These are phyloP conservation scores for Spongilla lacustris DNA, from an alignment of 37 sponge, comb jelly and placozoan species.

Conservation along the genomic window DNA sequence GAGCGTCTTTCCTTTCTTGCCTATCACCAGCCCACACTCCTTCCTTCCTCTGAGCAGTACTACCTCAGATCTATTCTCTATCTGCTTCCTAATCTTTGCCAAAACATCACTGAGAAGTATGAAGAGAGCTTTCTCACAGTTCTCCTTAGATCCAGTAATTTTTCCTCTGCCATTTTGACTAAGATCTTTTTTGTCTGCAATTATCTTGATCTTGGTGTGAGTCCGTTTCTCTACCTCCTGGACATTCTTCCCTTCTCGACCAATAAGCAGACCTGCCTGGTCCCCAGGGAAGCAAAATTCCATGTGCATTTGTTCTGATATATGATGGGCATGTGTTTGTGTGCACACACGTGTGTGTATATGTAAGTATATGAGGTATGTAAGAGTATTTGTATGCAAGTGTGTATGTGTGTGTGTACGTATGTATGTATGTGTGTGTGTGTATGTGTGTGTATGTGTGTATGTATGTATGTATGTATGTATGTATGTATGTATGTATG, in stretches of 20 bases:
- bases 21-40: not conserved
- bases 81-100: not conserved
- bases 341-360: not conserved
- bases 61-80: not conserved
- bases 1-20: not conserved
- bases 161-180: not conserved
- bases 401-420: too few relatives aligned
- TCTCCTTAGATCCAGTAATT: not conserved
- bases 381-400: too few relatives aligned
- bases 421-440: too few relatives aligned
- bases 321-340: not conserved
- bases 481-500: conserved; percentile 1
- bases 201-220: not conserved
- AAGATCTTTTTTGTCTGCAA: not conserved
- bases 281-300: not conserved
- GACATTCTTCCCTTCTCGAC: not conserved
- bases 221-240: not conserved
- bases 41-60: not conserved
- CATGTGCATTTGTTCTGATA: not conserved
- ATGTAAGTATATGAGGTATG: too few relatives aligned
- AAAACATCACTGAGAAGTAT: not conserved
- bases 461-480: too few relatives aligned
- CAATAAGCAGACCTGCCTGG: not conserved
- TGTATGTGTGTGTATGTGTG: too few relatives aligned
- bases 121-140: not conserved